These are phyloP conservation scores for Parambassis ranga DNA, from an alignment of 2,797 vertebrate species.

Conservation along the genomic window DNA sequence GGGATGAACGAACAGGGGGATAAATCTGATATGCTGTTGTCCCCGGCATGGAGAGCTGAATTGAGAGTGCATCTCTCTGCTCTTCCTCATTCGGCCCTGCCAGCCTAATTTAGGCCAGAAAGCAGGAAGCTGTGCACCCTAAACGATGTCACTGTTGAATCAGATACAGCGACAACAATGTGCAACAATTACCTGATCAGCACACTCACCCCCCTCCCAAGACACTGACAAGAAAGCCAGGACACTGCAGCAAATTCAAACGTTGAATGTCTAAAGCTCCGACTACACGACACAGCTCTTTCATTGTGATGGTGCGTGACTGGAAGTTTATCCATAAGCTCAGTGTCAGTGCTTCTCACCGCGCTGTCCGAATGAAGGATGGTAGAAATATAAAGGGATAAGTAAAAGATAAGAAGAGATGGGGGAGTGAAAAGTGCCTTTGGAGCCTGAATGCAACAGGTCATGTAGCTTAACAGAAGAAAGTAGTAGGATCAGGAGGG, in stretches of 20 bases:
- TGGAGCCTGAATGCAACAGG: slow-evolving; percentile 27
- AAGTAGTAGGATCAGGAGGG: slow-evolving; percentile 11
- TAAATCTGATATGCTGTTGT: slow-evolving; percentile 56
- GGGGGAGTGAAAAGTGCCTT: not conserved
- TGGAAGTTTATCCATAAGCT: slow-evolving; percentile 20
- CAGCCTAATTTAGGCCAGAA: slow-evolving; percentile 49
- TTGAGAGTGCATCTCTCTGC: slow-evolving; percentile 42
- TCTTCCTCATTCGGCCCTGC: slow-evolving; percentile 23
- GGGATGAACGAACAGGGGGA: slow-evolving; percentile 42
- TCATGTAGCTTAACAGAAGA: slow-evolving; percentile 9
- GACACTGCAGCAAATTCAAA: slow-evolving; percentile 31
- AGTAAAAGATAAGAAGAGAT: not conserved
- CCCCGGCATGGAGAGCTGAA: slow-evolving; percentile 29
- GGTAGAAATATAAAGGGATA: slow-evolving; percentile 6
- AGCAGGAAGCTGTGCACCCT: slow-evolving; percentile 20
- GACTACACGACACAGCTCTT: slow-evolving; percentile 10
- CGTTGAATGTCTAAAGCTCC: not conserved
- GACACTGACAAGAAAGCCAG: slow-evolving; percentile 15
- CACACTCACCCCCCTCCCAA: slow-evolving; percentile 16
- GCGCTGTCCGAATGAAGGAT: slow-evolving; percentile 15
- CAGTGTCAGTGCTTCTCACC: not conserved
- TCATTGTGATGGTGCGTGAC: slow-evolving; percentile 10
- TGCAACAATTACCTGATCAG: slow-evolving; percentile 61
- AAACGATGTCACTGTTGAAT: slow-evolving; percentile 50
- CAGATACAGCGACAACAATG: slow-evolving; percentile 53